Evolutionary conservation across 2,113 vertebrate species (phyloP), one percentile per base, ranked within the genome.

Genomic region (Lepisosteus oculatus): DNA sequence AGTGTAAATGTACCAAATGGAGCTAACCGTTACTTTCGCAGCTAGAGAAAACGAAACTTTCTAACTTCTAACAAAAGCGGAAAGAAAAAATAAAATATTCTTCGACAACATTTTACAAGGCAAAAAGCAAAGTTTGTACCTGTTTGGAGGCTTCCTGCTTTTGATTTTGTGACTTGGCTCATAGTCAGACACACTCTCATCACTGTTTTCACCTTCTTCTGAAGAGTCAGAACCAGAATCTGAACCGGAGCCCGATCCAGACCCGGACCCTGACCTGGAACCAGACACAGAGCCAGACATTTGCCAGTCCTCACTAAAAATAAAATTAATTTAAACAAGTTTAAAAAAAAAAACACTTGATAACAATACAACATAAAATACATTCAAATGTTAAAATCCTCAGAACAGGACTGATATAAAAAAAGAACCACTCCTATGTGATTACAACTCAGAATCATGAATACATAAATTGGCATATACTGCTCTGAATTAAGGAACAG

Each of bases 101-200:
- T 64, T 12, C 54, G 29, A 42, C 55, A 14, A n/a, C 8, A 29
- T 15, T 69, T 42, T n/a, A 42, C 66, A 57, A 7, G 4, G 11
- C 2, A 71, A 9, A 41, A 43, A 8, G 29, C 29, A 29, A 29
- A 29, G 29, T 29, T 29, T 70, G 76, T 89, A 99, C 97, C 97
- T 95, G 75, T 89, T 93, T 74, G 93, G 94, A 80, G 94, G 95
- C 80, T 98, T 98, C 77, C 93, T 92, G 86, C 94, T 97, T 88
- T 95, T 98, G 65, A 96, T 92, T 87, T 95, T 96, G 83, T 93
- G 95, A 91, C 95, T 96, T 54, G 97, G 97, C 78, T 99, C 96
- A 80, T 98, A 98, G 85, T 99, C 97, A 64, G 97, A 99, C 69
- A 95, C 95, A 0, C 96, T 97, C 77, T 96, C 97, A n/a, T 97